These are phyloP conservation scores for Drosophila maculinotata DNA, from an alignment of 2,888 invertebrate species.

Conservation along the genomic window DNA sequence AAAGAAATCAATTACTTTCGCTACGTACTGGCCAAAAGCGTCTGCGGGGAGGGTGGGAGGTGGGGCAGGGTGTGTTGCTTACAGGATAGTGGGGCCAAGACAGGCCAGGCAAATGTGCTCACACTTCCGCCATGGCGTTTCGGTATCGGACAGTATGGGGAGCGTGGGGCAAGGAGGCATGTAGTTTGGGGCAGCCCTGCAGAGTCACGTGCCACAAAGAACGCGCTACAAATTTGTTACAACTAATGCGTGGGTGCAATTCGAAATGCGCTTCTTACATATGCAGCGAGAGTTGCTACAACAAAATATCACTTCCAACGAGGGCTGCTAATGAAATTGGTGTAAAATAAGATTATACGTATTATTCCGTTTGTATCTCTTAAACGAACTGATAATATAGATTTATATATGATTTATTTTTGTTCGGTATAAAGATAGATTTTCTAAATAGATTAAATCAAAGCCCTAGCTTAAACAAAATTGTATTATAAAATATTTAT, in stretches of 20 bases:
- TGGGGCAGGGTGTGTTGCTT: too few relatives aligned
- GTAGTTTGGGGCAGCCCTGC: slow-evolving; percentile 22
- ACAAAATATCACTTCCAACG: slow-evolving; percentile 23
- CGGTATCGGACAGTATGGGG: slow-evolving; percentile 9
- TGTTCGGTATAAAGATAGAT: too few relatives aligned
- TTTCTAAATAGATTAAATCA: too few relatives aligned
- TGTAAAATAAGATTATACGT: too few relatives aligned
- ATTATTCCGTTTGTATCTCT: too few relatives aligned
- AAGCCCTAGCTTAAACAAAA: too few relatives aligned
- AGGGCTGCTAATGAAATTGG: slow-evolving; percentile 20
- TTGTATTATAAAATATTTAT: too few relatives aligned
- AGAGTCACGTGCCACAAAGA: slow-evolving; percentile 72
- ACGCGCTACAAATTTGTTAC: slow-evolving; percentile 80
- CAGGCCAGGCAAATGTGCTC: slow-evolving; percentile 55
- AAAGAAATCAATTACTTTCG: slow-evolving; percentile 81
- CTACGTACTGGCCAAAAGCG: slow-evolving; percentile 45
- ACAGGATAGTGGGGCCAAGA: slow-evolving; percentile 16
- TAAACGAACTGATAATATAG: too few relatives aligned
- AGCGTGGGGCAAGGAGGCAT: background rate
- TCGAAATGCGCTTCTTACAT: slow-evolving; percentile 69
- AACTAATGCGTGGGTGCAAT: slow-evolving; percentile 80
- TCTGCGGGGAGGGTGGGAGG: background rate
- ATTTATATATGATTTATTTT: too few relatives aligned
- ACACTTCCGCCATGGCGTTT: slow-evolving; percentile 68
- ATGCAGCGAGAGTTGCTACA: slow-evolving; percentile 45